Evolutionary conservation across 1,140 invertebrate species (phyloP).

Genomic region (Centruroides sculpturatus): DNA sequence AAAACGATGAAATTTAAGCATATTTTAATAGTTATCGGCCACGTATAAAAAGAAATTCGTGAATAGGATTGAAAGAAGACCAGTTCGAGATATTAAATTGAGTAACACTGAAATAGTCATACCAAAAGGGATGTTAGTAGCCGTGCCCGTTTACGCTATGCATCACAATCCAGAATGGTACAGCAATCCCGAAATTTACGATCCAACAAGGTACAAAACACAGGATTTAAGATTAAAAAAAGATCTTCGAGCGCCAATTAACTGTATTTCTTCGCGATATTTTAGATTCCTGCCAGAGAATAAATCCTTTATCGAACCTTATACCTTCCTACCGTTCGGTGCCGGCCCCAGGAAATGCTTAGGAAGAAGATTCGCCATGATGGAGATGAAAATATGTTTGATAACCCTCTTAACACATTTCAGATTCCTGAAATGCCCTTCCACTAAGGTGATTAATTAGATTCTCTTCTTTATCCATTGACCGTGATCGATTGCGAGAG

Average conservation of each 20-base stretch:
- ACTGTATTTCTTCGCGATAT: background rate
- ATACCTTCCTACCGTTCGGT: conserved; percentile 29
- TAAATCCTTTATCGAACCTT: conserved; percentile 14
- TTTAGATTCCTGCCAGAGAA: background rate
- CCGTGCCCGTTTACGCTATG: conserved; percentile 42
- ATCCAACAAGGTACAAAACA: conserved; percentile 3
- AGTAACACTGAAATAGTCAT: conserved; percentile 20
- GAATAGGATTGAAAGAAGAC: background rate
- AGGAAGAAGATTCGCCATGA: conserved; percentile 29
- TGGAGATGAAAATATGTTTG: conserved; percentile 28
- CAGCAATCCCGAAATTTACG: too few species aligned
- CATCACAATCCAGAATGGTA: conserved; percentile 26
- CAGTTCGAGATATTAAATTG: background rate
- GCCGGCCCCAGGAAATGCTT: conserved; percentile 34
- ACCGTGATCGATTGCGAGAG: too few species aligned
- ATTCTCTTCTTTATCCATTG: background rate
- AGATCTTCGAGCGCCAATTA: too few species aligned
- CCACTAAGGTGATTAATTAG: conserved; percentile 17
- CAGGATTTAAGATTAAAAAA: too few species aligned
- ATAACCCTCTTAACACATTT: conserved; percentile 22
- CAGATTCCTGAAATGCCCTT: conserved; percentile 14
- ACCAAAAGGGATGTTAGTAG: conserved; percentile 37
- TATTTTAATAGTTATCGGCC: background rate
- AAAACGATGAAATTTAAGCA: too few species aligned
- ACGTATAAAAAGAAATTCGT: background rate